phyloP scores from a whole-genome alignment of 1,140 invertebrate genomes.

The Lutraria rhynchaena region DNA sequence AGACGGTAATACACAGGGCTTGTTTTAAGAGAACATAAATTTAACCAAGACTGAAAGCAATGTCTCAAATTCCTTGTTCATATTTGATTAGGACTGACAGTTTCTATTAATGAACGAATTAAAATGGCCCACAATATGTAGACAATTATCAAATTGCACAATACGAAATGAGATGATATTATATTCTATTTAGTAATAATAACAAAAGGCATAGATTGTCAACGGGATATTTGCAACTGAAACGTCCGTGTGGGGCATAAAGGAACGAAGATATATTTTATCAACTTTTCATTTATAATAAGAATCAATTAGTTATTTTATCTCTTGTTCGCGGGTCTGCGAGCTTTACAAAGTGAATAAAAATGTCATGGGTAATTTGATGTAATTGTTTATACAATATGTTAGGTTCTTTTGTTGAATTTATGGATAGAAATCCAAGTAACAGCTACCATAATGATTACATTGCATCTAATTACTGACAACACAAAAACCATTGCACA shows the following conservation, averaged over 20 bases:
- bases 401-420: conserved; percentile 11
- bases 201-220: conserved; percentile 1
- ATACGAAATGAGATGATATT: conserved; percentile 22
- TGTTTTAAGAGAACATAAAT: not conserved
- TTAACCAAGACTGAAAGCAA: conserved; percentile 3
- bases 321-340: not conserved
- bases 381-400: conserved; percentile 24
- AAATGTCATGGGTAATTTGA: conserved; percentile 11
- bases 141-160: not conserved
- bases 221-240: conserved; percentile 25
- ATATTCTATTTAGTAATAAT: conserved; percentile 4
- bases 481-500: not conserved
- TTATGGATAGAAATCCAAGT: not conserved
- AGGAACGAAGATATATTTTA: conserved; percentile 9
- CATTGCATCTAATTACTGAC: conserved; percentile 17
- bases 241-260: conserved; percentile 14
- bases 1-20: not conserved
- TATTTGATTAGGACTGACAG: not conserved
- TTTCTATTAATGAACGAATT: not conserved
- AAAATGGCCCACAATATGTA: not conserved
- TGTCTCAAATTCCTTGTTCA: conserved; percentile 19
- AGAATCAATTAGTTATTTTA: not conserved
- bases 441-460: conserved; percentile 5
- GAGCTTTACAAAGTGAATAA: not conserved
- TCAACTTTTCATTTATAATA: conserved; percentile 22